Evolutionary conservation across 1,140 invertebrate species (phyloP).

Genomic region (Drosophila cardini): DNA sequence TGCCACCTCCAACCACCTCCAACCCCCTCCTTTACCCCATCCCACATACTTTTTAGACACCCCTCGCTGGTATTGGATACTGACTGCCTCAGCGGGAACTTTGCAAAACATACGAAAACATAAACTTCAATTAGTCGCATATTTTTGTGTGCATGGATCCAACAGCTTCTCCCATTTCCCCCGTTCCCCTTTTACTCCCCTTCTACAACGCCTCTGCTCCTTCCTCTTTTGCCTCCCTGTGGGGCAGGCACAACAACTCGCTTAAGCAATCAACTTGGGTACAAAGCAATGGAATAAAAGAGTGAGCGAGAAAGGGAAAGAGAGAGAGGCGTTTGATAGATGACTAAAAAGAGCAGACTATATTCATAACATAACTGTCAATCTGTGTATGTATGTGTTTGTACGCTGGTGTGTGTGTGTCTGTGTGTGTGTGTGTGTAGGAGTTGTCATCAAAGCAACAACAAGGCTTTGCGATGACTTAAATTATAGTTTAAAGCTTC

Average conservation of each 20-base stretch:
- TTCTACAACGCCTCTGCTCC: background rate
- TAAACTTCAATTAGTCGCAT: constrained; percentile 67
- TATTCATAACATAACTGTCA: background rate
- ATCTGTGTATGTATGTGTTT: background rate
- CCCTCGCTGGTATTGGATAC: background rate
- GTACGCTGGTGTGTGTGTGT: no score
- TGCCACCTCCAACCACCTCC: constrained; percentile 27
- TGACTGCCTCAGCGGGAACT: background rate
- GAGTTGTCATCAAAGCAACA: constrained; percentile 11
- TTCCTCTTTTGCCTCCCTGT: background rate
- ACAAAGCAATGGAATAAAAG: background rate
- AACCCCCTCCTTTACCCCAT: background rate
- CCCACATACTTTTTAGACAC: background rate
- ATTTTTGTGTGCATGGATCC: constrained; percentile 58
- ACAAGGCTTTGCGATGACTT: background rate
- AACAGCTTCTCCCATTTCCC: background rate
- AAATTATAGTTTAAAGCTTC: background rate
- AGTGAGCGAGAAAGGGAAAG: background rate
- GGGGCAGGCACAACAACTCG: constrained; percentile 50
- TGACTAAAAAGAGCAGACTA: background rate
- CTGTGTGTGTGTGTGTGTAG: background rate
- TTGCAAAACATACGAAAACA: constrained; percentile 51
- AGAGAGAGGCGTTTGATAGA: constrained; percentile 1
- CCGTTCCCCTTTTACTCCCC: background rate
- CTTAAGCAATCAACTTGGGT: constrained; percentile 62